Percentiles rank a stretch among this genome's conserved stretches.
phyloP scores from a whole-genome alignment of 2,797 vertebrate species.

The Sorex maritimensis region DNA sequence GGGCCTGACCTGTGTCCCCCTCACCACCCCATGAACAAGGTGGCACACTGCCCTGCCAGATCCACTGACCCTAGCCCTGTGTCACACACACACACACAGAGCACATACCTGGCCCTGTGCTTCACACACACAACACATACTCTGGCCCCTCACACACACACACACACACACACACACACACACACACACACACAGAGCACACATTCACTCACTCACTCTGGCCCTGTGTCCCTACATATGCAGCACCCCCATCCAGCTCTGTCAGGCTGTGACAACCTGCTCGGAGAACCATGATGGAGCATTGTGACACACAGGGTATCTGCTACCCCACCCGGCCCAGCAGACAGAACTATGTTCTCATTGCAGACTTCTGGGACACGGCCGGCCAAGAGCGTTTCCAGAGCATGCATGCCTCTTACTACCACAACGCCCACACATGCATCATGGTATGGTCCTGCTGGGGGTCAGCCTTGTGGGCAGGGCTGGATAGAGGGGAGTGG shows the following conservation, averaged over 20 bases:
- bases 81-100: not conserved
- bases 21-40: too few species aligned
- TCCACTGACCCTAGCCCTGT: too few species aligned
- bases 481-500: not conserved
- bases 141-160: not conserved
- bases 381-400: conserved; percentile 98
- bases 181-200: not conserved
- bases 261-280: not conserved
- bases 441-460: conserved; percentile 94
- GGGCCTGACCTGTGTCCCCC: too few species aligned
- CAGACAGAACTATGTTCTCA: not conserved
- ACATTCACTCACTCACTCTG: not conserved
- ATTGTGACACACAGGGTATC: not conserved
- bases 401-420: conserved; percentile 98
- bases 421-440: conserved; percentile 98
- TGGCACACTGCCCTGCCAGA: too few species aligned
- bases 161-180: not conserved
- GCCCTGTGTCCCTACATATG: not conserved
- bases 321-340: not conserved
- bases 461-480: too few species aligned
- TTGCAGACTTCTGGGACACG: conserved; percentile 98
- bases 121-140: too few species aligned
- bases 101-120: not conserved
- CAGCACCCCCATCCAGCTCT: not conserved
- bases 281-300: not conserved